Evolutionary conservation across 2,113 vertebrate species (phyloP).

Genomic region (Sminthopsis crassicaudata): DNA sequence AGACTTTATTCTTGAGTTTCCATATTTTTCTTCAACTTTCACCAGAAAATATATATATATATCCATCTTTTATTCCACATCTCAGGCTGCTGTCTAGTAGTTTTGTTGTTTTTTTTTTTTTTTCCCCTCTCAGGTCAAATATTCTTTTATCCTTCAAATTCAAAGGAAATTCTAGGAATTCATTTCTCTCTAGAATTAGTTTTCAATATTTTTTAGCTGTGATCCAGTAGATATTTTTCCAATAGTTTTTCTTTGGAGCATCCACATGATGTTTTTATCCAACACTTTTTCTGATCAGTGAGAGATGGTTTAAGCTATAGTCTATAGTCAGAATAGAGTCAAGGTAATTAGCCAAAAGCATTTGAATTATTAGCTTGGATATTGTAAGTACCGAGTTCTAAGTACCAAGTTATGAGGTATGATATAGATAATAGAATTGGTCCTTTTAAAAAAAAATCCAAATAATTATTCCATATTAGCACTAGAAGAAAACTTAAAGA

Average conservation of each 20-base stretch:
- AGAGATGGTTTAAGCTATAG: neutral
- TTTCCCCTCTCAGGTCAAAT: too few species aligned
- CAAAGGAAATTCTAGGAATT: conserved; percentile 25
- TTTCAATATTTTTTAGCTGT: neutral
- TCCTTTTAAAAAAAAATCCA: neutral
- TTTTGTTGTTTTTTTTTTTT: too few species aligned
- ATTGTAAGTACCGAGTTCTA: neutral
- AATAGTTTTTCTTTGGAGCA: neutral
- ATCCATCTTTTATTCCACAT: conserved; percentile 13
- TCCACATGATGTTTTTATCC: too few species aligned
- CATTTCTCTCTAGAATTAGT: neutral
- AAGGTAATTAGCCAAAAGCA: neutral
- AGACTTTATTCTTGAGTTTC: neutral
- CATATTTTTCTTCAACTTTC: neutral
- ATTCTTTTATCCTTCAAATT: conserved; percentile 9
- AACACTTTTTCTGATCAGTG: too few species aligned
- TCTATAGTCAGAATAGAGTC: neutral
- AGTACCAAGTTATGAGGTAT: neutral
- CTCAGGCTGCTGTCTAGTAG: conserved; percentile 13
- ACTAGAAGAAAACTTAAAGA: neutral
- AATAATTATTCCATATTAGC: neutral
- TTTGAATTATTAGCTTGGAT: neutral
- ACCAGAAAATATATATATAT: neutral
- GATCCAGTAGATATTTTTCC: neutral
- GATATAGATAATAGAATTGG: neutral